A percentile compares a stretch with the other conserved stretches of the same genome.
These are phyloP conservation scores for Mus caroli DNA, from an alignment of 2,797 vertebrate species.

Conservation along the genomic window DNA sequence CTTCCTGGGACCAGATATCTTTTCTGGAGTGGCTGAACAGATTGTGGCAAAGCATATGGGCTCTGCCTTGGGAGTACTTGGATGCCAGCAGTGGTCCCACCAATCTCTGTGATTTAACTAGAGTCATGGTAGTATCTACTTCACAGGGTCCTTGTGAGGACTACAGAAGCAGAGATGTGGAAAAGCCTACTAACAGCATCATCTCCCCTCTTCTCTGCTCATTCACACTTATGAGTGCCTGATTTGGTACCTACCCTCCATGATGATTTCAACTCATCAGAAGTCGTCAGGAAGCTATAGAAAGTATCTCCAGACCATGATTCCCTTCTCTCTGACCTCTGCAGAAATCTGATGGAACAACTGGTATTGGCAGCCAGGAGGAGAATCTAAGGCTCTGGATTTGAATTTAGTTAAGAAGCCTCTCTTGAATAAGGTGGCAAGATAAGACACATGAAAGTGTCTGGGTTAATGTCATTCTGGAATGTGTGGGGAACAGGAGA, in stretches of 20 bases:
- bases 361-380: background rate
- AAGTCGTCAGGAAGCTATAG: background rate
- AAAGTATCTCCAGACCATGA: background rate
- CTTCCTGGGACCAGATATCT: background rate
- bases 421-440: background rate
- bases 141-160: background rate
- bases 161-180: background rate
- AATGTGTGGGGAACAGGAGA: background rate
- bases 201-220: background rate
- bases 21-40: background rate
- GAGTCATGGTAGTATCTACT: too few relatives aligned
- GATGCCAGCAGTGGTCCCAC: background rate
- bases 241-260: background rate
- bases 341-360: background rate
- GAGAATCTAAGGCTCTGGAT: background rate
- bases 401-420: background rate
- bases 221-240: background rate
- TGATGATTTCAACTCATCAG: background rate
- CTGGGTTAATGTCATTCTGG: background rate
- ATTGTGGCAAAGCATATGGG: background rate
- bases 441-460: background rate
- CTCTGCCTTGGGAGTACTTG: background rate
- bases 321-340: background rate
- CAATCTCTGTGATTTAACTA: background rate
- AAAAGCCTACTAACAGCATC: background rate